Conservation (phyloP, 2,888 invertebrate genomes). For the Geotrupes spiniger region DNA sequence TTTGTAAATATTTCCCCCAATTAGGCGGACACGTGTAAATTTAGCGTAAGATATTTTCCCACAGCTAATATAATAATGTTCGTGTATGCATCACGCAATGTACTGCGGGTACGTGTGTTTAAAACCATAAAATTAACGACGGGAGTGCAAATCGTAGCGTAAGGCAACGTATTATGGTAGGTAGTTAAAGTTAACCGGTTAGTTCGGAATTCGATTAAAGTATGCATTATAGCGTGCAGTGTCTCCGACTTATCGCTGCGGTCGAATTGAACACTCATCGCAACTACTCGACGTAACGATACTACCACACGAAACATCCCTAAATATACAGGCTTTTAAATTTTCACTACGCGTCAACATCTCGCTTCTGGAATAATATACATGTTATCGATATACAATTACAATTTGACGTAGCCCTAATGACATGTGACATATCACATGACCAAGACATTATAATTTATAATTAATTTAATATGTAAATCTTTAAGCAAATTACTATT, state of each 20-base stretch:
- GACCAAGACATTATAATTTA: too few species aligned
- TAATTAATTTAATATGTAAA: too few species aligned
- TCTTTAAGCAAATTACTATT: too few species aligned
- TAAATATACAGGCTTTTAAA: conserved; percentile 22
- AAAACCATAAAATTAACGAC: conserved; percentile 43
- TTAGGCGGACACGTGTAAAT: conserved; percentile 25
- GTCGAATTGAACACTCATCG: conserved; percentile 36
- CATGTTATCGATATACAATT: too few species aligned
- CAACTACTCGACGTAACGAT: conserved; percentile 31
- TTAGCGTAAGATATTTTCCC: conserved; percentile 29
- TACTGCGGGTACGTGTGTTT: conserved; percentile 32
- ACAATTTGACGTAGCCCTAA: too few species aligned
- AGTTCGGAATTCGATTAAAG: conserved; percentile 34
- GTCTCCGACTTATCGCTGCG: conserved; percentile 31
- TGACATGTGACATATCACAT: too few species aligned
- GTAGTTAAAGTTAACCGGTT: conserved; percentile 28
- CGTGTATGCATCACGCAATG: conserved; percentile 29
- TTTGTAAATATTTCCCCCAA: conserved; percentile 18
- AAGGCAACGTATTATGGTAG: conserved; percentile 20
- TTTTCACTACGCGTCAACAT: too few species aligned
- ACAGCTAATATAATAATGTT: conserved; percentile 32
- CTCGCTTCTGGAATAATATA: too few species aligned
- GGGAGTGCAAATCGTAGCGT: conserved; percentile 36
- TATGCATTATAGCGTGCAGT: conserved; percentile 29
- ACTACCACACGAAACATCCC: conserved; percentile 29